A percentile compares a stretch with the other conserved stretches of the same genome.
Conservation (phyloP, 2,113 vertebrate species). For the Notothenia coriiceps region DNA sequence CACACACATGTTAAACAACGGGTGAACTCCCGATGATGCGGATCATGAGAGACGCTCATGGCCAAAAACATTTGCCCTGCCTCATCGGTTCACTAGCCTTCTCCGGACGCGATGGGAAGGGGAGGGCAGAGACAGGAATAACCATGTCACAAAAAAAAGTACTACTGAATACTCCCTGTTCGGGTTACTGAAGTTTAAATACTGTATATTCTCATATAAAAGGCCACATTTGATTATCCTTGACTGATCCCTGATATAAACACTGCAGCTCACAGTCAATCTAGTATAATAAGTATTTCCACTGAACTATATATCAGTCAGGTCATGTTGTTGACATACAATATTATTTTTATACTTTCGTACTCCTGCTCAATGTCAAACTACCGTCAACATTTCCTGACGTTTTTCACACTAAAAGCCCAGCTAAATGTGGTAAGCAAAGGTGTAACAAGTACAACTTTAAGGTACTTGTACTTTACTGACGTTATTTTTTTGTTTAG, state of each 20-base stretch:
- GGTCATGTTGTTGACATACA: too few relatives aligned
- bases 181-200: neutral
- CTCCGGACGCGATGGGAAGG: slow-evolving; percentile 39
- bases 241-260: neutral
- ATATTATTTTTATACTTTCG: too few relatives aligned
- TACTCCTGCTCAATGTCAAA: too few relatives aligned
- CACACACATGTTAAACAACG: slow-evolving; percentile 28
- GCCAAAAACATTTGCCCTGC: slow-evolving; percentile 40
- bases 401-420: too few relatives aligned
- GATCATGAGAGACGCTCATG: slow-evolving; percentile 17
- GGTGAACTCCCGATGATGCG: slow-evolving; percentile 19
- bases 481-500: too few relatives aligned
- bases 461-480: too few relatives aligned
- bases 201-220: neutral
- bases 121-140: slow-evolving; percentile 18
- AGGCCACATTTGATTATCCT: neutral
- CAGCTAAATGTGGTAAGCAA: too few relatives aligned
- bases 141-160: slow-evolving; percentile 9
- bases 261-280: neutral
- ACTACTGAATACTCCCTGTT: slow-evolving; percentile 61
- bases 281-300: neutral
- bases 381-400: too few relatives aligned
- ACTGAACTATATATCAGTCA: neutral
- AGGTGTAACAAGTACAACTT: too few relatives aligned
- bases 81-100: slow-evolving; percentile 41